Conservation (phyloP, 2,113 vertebrate genomes). For the Climacteris rufus region DNA sequence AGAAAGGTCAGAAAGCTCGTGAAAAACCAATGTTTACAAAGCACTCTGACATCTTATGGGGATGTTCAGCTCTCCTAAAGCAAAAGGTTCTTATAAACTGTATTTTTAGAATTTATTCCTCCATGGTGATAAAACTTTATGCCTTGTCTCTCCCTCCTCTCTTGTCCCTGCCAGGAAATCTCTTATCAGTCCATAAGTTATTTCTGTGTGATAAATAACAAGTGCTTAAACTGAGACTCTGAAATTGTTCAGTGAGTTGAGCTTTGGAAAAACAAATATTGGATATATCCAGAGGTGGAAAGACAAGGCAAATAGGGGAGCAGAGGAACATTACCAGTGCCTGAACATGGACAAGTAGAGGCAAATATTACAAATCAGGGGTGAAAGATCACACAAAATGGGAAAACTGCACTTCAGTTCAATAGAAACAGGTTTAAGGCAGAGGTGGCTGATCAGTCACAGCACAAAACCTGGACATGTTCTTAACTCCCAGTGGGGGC, state of each 20-base stretch:
- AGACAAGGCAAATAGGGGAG: not conserved
- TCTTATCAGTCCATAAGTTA: not conserved
- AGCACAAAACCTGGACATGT: not conserved
- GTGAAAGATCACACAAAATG: not conserved
- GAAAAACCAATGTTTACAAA: not conserved
- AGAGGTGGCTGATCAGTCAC: not conserved
- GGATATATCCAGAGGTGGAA: not conserved
- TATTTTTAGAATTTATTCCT: not conserved
- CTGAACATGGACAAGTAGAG: not conserved
- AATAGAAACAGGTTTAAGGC: not conserved
- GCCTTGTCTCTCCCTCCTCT: not conserved
- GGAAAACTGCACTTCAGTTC: not conserved
- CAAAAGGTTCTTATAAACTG: not conserved
- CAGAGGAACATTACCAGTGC: not conserved
- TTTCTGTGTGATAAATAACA: not conserved
- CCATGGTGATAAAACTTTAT: not conserved
- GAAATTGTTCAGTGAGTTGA: not conserved
- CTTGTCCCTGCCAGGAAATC: not conserved
- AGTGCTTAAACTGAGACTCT: not conserved
- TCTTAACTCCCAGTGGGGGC: not conserved
- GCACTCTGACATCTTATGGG: not conserved
- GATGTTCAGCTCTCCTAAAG: not conserved
- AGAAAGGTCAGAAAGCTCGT: not conserved
- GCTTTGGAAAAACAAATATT: not conserved
- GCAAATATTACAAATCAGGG: rapidly evolving